phyloP scores from a whole-genome alignment of 2,113 vertebrate species.

The Vanacampus margaritifer region DNA sequence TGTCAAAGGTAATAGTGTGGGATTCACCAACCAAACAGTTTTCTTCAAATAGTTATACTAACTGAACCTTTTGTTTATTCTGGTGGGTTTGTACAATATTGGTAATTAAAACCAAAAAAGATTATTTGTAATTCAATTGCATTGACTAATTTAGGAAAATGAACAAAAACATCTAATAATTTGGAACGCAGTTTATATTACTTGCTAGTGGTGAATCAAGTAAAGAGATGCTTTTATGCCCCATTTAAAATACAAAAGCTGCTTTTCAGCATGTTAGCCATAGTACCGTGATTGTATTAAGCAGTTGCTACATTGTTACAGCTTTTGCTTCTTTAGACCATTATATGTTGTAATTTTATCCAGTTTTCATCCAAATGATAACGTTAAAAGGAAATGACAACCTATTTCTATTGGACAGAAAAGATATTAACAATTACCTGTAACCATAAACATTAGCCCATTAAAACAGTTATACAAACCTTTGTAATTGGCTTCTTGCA shows the following conservation, averaged over 20 bases:
- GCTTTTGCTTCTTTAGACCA: neutral
- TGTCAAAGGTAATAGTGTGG: no score
- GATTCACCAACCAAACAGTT: no score
- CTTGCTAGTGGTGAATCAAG: neutral
- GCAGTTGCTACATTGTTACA: neutral
- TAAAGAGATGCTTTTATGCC: neutral
- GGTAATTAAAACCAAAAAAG: no score
- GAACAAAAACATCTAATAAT: no score
- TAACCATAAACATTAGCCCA: slow-evolving; percentile 33
- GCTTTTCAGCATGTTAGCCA: neutral
- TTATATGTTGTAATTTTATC: neutral
- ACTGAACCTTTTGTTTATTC: no score
- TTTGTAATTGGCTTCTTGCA: slow-evolving; percentile 23
- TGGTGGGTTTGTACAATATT: no score
- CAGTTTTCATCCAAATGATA: slow-evolving; percentile 10
- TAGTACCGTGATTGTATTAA: neutral
- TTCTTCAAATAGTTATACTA: no score
- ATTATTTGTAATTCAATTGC: no score
- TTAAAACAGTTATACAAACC: slow-evolving; percentile 28
- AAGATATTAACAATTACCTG: slow-evolving; percentile 33
- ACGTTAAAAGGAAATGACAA: slow-evolving; percentile 23
- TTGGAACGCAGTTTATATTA: no score
- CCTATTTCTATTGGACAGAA: neutral
- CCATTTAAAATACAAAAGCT: neutral
- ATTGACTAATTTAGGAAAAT: no score